Conservation (phyloP, 2,797 vertebrate genomes). For the Lacerta viridis region DNA sequence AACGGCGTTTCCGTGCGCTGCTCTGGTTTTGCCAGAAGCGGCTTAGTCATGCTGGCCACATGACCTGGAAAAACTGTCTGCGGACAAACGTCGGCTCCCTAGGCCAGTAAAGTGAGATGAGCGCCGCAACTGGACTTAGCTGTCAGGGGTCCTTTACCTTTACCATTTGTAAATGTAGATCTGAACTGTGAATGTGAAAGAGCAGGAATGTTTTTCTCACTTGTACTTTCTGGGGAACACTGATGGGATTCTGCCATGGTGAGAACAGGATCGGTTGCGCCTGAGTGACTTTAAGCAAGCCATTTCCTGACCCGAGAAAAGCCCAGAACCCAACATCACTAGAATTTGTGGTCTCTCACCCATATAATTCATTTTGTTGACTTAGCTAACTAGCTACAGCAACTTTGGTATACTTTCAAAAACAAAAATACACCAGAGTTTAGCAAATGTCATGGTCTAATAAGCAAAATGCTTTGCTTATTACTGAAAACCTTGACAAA, state of each 20-base stretch:
- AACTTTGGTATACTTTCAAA: background rate
- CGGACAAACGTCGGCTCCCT: too few species aligned
- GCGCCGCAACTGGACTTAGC: too few species aligned
- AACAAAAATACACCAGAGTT: background rate
- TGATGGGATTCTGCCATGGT: slow-evolving; percentile 27
- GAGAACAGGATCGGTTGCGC: slow-evolving; percentile 57
- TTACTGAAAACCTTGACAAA: background rate
- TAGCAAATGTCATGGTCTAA: background rate
- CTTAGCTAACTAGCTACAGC: background rate
- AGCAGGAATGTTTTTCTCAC: slow-evolving; percentile 55
- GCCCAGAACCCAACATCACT: slow-evolving; percentile 40
- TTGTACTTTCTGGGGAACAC: slow-evolving; percentile 55
- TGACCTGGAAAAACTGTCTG: too few species aligned
- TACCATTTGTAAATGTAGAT: slow-evolving; percentile 53
- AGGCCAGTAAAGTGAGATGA: too few species aligned
- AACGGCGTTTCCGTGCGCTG: too few species aligned
- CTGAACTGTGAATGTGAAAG: slow-evolving; percentile 56
- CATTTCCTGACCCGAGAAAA: slow-evolving; percentile 59
- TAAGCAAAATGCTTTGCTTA: background rate
- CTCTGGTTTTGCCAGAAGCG: too few species aligned
- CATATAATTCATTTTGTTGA: background rate
- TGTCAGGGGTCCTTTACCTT: too few species aligned
- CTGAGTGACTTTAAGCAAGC: background rate
- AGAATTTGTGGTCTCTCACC: slow-evolving; percentile 39
- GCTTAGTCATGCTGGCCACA: too few species aligned